Conservation (phyloP, 2,113 vertebrate species). For the Eublepharis macularius region DNA sequence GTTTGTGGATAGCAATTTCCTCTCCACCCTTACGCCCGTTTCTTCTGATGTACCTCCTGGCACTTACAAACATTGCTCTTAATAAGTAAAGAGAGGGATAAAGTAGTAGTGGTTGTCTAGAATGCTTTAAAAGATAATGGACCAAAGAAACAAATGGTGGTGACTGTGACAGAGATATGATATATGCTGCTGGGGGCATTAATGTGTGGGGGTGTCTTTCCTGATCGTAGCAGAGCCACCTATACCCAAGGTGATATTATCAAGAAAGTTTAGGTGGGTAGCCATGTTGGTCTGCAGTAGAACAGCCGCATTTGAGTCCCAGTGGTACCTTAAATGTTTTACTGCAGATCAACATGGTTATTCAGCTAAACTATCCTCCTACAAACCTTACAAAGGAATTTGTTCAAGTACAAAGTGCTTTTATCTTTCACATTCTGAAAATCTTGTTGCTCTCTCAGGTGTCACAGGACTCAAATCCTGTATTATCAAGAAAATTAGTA, state of each 20-base stretch:
- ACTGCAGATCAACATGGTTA: no score
- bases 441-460: no score
- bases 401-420: no score
- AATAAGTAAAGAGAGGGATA: background rate
- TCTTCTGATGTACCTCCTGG: background rate
- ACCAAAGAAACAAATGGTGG: background rate
- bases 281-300: no score
- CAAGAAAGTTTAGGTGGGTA: no score
- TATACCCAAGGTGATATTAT: background rate
- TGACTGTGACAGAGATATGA: background rate
- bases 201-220: background rate
- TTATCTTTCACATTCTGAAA: no score
- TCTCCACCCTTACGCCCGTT: background rate
- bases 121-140: background rate
- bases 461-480: no score
- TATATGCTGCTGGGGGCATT: background rate
- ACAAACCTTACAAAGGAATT: no score
- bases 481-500: background rate
- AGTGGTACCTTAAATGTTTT: no score
- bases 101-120: background rate
- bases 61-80: background rate
- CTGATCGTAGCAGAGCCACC: background rate
- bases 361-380: no score
- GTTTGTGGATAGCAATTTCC: slow-evolving; percentile 15
- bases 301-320: no score